Evolutionary conservation across 2,113 vertebrate species (phyloP).

Genomic region (Coryphaenoides rupestris): DNA sequence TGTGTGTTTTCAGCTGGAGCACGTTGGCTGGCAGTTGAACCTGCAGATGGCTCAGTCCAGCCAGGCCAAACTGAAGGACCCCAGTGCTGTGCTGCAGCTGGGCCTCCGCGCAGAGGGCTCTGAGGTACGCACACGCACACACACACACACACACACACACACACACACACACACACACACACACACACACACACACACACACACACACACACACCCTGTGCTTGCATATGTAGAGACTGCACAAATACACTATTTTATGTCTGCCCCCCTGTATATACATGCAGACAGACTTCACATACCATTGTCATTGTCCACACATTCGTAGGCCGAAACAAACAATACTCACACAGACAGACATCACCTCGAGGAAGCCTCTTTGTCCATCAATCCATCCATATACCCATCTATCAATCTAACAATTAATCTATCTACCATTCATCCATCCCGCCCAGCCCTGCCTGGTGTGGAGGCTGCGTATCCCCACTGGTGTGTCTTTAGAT

Average conservation of each 20-base stretch:
- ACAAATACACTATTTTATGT: background rate
- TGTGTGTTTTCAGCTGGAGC: slow-evolving; percentile 83
- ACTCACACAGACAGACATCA: slow-evolving; percentile 17
- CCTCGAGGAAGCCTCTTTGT: slow-evolving; percentile 13
- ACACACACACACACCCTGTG: too few relatives aligned
- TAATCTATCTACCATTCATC: slow-evolving; percentile 11
- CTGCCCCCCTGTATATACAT: background rate
- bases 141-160: slow-evolving; percentile 8
- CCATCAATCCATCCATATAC: background rate
- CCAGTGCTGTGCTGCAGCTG: slow-evolving; percentile 85
- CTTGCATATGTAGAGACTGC: too few relatives aligned
- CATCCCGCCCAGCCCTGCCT: background rate
- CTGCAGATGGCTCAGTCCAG: slow-evolving; percentile 91
- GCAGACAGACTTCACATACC: background rate
- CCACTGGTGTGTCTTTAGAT: slow-evolving; percentile 38
- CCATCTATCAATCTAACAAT: slow-evolving; percentile 7
- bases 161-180: background rate
- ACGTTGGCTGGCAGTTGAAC: slow-evolving; percentile 90
- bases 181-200: background rate
- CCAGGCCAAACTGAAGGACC: slow-evolving; percentile 84
- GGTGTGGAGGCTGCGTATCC: slow-evolving; percentile 49
- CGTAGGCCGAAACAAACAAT: background rate
- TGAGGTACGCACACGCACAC: slow-evolving; percentile 73
- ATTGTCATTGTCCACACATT: background rate
- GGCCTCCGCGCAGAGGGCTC: slow-evolving; percentile 82